A percentile compares a stretch with the other conserved stretches of the same genome.
Evolutionary conservation across 2,888 invertebrate genomes (phyloP).

Genomic region (Holacanthella duospinosa): DNA sequence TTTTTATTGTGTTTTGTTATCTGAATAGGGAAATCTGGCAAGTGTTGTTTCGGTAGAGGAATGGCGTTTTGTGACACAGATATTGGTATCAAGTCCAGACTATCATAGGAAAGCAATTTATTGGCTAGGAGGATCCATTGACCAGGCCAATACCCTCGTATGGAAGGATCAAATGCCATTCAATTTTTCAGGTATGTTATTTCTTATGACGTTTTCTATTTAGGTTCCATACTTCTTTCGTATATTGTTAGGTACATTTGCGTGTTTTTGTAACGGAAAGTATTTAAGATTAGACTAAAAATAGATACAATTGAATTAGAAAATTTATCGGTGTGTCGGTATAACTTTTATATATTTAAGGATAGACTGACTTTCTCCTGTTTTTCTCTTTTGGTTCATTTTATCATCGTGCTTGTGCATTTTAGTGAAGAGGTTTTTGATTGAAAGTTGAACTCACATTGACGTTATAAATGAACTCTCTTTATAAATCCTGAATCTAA

Average conservation of each 20-base stretch:
- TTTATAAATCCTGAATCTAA: too few species aligned
- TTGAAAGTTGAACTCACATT: neutral
- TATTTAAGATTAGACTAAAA: too few species aligned
- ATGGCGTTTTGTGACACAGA: constrained; percentile 57
- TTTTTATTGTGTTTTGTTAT: constrained; percentile 8
- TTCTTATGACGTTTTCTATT: neutral
- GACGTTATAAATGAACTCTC: too few species aligned
- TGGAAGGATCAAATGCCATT: constrained; percentile 58
- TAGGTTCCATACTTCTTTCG: too few species aligned
- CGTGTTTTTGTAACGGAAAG: too few species aligned
- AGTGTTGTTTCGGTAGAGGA: constrained; percentile 59
- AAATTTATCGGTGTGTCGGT: too few species aligned
- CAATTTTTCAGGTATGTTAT: constrained; percentile 49
- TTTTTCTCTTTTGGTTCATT: neutral
- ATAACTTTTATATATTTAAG: too few species aligned
- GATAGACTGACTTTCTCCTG: too few species aligned
- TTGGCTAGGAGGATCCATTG: constrained; percentile 56
- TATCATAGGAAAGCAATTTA: constrained; percentile 62
- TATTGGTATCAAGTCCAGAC: constrained; percentile 57
- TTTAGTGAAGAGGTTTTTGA: neutral
- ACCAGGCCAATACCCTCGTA: constrained; percentile 43
- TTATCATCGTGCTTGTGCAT: neutral
- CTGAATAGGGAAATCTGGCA: constrained; percentile 52
- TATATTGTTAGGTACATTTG: too few species aligned
- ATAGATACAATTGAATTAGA: too few species aligned